Percentiles rank a stretch among this genome's conserved stretches.
Conservation (phyloP, 2,888 invertebrate species). For the Watsonalla binaria region DNA sequence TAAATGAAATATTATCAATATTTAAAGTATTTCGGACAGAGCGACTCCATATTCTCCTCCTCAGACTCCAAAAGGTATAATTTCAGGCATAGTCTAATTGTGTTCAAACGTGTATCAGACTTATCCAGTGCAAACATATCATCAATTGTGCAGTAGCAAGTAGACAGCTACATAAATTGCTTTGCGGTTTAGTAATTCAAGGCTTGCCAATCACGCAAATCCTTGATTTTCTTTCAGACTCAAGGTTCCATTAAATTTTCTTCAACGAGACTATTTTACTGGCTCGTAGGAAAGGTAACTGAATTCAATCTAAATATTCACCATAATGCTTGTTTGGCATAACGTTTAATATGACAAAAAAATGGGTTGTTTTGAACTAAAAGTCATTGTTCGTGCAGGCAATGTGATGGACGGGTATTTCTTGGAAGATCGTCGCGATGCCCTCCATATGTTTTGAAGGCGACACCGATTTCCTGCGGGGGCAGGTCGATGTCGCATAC, state of each 20-base stretch:
- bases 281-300: too few species aligned
- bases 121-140: neutral
- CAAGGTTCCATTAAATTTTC: neutral
- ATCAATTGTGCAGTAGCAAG: neutral
- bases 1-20: too few species aligned
- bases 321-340: neutral
- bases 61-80: too few species aligned
- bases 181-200: neutral
- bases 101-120: neutral
- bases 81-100: too few species aligned
- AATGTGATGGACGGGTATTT: conserved; percentile 8
- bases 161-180: neutral
- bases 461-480: conserved; percentile 66
- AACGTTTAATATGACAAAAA: neutral
- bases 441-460: conserved; percentile 37
- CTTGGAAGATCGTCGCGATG: conserved; percentile 39
- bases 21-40: too few species aligned
- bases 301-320: too few species aligned
- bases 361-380: conserved; percentile 10
- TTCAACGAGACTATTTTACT: neutral
- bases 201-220: neutral
- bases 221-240: neutral
- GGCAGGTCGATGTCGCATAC: conserved; percentile 53
- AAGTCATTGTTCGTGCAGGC: conserved; percentile 14
- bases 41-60: too few species aligned